Base-by-base conservation (phyloP, 2,113 vertebrate species). In the Chaetops frenatus region DNA sequence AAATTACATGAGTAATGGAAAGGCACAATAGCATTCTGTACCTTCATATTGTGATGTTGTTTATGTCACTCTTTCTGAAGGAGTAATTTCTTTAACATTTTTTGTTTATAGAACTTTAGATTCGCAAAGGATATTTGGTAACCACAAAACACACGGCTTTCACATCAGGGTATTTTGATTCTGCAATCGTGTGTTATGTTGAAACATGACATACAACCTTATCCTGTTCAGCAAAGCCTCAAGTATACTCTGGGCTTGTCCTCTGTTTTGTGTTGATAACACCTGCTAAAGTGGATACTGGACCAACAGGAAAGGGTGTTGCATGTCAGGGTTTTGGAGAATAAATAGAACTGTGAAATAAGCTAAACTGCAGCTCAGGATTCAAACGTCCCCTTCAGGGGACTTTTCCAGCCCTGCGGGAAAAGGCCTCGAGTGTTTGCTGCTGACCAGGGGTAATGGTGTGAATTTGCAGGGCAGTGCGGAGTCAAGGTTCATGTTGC, bases 201-300 rank as follows among this genome's bases (percentile, higher is more conserved):
- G 66, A 82, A 95, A 85, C 74, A 61, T 74, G 79, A 77, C 2
- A 1, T 76, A 50, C 60, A 92, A 66, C 74, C 58, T 93, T 96
- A 95, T 92, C 94, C 28, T 85, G 74, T 65, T 87, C 35, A 73
- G 83, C 80, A 86, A 33, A 81, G 56, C 56, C 15, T 79, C 15
- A 28, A 81, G 51, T 54, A 4, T 50, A 7, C 44, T 57, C 57
- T 44, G 50, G 42, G 38, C 50, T 90, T 51, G 77, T 73, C 56
- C n/a, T 92, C 94, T 96, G 95, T 86, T 95, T 89, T 89, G 65
- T 92, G 76, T 86, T 92, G 96, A 92, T 97, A 96, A 96, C 94
- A 94, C 91, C 92, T 91, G 94, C 92, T 89, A 9, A 84, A 94
- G 44, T 12, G 36, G 94, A 83, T 89, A 28, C 40, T 84, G 77